These are phyloP conservation scores for Nestor notabilis DNA, from an alignment of 2,113 vertebrate genomes.

Conservation along the genomic window DNA sequence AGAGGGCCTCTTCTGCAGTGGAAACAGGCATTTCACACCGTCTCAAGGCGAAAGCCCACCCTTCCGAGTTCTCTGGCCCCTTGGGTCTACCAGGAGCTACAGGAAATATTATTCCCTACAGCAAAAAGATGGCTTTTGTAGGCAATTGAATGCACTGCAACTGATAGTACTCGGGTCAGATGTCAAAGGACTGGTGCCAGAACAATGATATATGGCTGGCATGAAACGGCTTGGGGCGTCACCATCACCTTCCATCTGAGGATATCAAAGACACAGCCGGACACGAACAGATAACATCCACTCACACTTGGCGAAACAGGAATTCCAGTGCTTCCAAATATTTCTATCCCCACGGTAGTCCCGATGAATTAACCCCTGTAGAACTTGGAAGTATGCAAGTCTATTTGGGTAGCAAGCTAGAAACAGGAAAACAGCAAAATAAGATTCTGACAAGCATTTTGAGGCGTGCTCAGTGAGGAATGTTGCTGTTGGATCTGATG, in stretches of 20 bases:
- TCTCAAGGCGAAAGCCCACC: rapidly evolving
- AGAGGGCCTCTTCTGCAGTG: background rate
- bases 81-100: background rate
- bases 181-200: conserved; percentile 58
- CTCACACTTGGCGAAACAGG: conserved; percentile 22
- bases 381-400: background rate
- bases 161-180: conserved; percentile 54
- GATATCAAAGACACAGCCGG: conserved; percentile 28
- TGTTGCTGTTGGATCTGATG: background rate
- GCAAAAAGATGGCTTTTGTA: conserved; percentile 11
- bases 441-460: background rate
- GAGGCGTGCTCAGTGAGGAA: background rate
- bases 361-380: background rate
- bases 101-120: conserved; percentile 1
- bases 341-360: conserved; percentile 7
- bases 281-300: conserved; percentile 53
- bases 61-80: background rate
- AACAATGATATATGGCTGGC: conserved; percentile 34
- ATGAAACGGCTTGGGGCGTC: background rate
- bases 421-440: background rate
- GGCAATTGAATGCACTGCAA: background rate
- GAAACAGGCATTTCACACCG: background rate
- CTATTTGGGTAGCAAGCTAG: background rate
- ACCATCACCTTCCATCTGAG: conserved; percentile 48
- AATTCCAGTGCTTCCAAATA: conserved; percentile 52